Conservation (phyloP, 2,888 invertebrate genomes). For the Mellilla xanthometata region DNA sequence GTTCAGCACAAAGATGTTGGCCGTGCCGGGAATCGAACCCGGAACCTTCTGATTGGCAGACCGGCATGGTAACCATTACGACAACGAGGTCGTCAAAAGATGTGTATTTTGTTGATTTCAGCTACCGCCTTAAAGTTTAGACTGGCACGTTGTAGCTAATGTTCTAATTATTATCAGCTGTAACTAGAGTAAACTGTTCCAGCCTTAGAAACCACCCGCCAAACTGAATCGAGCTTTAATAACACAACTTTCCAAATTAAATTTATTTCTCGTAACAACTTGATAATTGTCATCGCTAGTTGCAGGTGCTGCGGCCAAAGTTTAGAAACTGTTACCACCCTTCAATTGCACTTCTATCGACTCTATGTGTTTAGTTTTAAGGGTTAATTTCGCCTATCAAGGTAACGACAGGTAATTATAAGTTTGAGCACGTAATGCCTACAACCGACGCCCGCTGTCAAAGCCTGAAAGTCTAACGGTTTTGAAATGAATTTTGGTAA, state of each 20-base stretch:
- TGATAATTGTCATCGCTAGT: conserved; percentile 28
- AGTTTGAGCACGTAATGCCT: conserved; percentile 33
- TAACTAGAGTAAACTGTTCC: too few relatives aligned
- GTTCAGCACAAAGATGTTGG: too few relatives aligned
- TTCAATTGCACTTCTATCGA: not conserved
- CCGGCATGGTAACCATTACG: too few relatives aligned
- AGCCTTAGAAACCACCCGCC: conserved; percentile 8
- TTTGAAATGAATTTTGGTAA: conserved; percentile 20
- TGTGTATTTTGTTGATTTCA: too few relatives aligned
- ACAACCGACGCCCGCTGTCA: conserved; percentile 23
- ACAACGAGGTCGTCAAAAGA: too few relatives aligned
- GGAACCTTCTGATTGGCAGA: too few relatives aligned
- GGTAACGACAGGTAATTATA: conserved; percentile 29
- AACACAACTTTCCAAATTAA: conserved; percentile 26
- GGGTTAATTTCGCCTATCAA: not conserved
- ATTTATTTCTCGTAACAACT: conserved; percentile 29
- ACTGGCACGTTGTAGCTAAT: too few relatives aligned
- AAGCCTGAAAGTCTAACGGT: conserved; percentile 22
- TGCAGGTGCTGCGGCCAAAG: conserved; percentile 23
- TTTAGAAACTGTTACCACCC: conserved; percentile 3
- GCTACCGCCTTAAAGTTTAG: too few relatives aligned
- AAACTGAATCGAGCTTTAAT: conserved; percentile 23
- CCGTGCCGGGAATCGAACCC: too few relatives aligned
- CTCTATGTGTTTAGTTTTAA: not conserved
- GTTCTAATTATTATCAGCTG: too few relatives aligned